phyloP scores from a whole-genome alignment of 2,797 vertebrate species.

The Vultur gryphus region DNA sequence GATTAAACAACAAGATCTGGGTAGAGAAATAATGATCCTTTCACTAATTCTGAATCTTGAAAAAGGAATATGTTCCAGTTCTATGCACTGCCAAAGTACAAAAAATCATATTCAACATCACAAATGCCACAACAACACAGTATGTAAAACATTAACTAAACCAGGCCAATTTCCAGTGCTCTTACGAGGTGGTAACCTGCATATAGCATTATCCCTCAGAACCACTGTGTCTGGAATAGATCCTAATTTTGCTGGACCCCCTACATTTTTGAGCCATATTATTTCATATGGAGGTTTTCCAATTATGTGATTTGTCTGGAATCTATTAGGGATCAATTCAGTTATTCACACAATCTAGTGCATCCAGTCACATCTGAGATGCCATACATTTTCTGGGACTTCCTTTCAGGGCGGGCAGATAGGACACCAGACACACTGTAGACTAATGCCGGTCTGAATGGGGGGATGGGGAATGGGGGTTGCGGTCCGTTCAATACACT shows the following conservation, averaged over 20 bases:
- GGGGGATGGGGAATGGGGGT: neutral
- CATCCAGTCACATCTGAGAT: neutral
- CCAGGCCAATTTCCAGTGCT: neutral
- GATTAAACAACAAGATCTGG: neutral
- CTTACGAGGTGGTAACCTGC: neutral
- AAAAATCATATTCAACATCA: neutral
- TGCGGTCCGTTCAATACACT: neutral
- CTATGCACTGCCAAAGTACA: neutral
- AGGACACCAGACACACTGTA: neutral
- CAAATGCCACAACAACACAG: neutral
- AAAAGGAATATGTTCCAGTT: neutral
- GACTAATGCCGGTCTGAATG: neutral
- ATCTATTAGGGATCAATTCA: neutral
- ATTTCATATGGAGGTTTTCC: neutral
- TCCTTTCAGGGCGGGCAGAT: neutral
- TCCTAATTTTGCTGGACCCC: neutral
- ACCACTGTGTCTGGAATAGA: neutral
- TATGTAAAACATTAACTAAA: neutral
- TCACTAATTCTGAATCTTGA: neutral
- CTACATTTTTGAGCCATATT: neutral
- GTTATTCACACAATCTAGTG: neutral
- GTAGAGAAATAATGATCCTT: neutral
- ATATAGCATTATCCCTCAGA: neutral
- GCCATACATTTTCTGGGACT: neutral
- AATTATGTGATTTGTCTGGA: neutral